These are phyloP conservation scores for Aphidius ervi DNA, from an alignment of 1,140 invertebrate species.

Conservation along the genomic window DNA sequence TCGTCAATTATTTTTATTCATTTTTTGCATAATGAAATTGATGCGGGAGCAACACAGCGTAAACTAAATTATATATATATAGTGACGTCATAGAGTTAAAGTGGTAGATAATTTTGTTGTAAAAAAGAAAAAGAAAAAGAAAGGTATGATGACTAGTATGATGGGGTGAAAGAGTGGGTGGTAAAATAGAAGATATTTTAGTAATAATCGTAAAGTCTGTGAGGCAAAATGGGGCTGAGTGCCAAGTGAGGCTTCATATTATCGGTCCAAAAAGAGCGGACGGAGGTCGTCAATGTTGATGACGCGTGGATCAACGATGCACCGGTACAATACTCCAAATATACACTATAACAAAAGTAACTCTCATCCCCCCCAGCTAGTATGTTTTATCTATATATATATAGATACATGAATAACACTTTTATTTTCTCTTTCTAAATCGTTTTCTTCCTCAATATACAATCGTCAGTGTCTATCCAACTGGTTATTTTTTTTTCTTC, in stretches of 20 bases:
- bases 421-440: no score
- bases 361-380: no score
- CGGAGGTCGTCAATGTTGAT: slow-evolving; percentile 51
- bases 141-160: slow-evolving; percentile 6
- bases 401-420: no score
- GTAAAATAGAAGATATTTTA: slow-evolving; percentile 30
- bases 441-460: no score
- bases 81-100: slow-evolving; percentile 39
- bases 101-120: no score
- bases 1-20: background rate
- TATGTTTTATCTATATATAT: no score
- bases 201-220: slow-evolving; percentile 40
- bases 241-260: slow-evolving; percentile 10
- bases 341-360: no score
- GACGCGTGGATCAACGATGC: slow-evolving; percentile 50
- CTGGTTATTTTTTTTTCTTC: no score
- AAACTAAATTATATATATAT: slow-evolving; percentile 43
- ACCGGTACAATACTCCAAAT: slow-evolving; percentile 28
- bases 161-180: slow-evolving; percentile 17
- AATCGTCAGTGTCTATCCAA: no score
- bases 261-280: slow-evolving; percentile 38
- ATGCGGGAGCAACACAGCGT: slow-evolving; percentile 42
- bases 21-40: slow-evolving; percentile 38
- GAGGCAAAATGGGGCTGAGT: slow-evolving; percentile 20
- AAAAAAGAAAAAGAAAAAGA: no score